These are phyloP conservation scores for Aspiorhynchus laticeps DNA, from an alignment of 2,113 vertebrate genomes.

Conservation along the genomic window DNA sequence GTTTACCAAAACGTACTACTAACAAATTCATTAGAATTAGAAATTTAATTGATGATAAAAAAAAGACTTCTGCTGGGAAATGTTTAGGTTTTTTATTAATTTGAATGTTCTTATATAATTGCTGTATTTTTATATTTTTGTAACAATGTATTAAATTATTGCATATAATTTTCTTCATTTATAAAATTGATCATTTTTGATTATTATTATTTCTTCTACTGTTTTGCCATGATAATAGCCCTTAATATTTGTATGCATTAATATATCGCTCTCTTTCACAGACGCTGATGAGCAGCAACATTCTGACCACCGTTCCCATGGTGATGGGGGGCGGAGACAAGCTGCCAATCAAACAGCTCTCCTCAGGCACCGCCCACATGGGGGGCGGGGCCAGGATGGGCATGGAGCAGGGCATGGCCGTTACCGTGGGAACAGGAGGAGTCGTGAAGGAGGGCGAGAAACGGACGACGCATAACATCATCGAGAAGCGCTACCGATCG, in stretches of 20 bases:
- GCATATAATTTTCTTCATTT: too few species aligned
- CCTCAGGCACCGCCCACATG: slow-evolving; percentile 75
- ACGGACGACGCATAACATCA: slow-evolving; percentile 97
- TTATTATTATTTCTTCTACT: too few species aligned
- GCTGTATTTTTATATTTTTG: too few species aligned
- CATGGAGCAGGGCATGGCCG: slow-evolving; percentile 65
- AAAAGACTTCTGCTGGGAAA: too few species aligned
- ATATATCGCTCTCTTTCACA: slow-evolving; percentile 59
- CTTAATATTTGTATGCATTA: not conserved
- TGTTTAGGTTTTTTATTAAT: too few species aligned
- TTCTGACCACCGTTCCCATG: slow-evolving; percentile 93
- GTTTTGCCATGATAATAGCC: too few species aligned
- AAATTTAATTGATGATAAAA: too few species aligned
- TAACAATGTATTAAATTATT: too few species aligned
- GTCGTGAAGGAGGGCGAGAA: slow-evolving; percentile 93
- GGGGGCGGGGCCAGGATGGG: slow-evolving; percentile 73
- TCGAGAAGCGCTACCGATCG: slow-evolving; percentile 96
- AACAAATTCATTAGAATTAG: too few species aligned
- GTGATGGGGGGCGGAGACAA: slow-evolving; percentile 96
- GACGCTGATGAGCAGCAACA: slow-evolving; percentile 95
- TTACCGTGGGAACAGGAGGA: slow-evolving; percentile 73
- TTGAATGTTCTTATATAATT: too few species aligned
- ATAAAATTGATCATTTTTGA: too few species aligned
- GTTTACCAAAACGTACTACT: too few species aligned
- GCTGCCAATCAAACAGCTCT: slow-evolving; percentile 93